Evolutionary conservation across 2,113 vertebrate genomes (phyloP).

Genomic region (Carollia perspicillata): DNA sequence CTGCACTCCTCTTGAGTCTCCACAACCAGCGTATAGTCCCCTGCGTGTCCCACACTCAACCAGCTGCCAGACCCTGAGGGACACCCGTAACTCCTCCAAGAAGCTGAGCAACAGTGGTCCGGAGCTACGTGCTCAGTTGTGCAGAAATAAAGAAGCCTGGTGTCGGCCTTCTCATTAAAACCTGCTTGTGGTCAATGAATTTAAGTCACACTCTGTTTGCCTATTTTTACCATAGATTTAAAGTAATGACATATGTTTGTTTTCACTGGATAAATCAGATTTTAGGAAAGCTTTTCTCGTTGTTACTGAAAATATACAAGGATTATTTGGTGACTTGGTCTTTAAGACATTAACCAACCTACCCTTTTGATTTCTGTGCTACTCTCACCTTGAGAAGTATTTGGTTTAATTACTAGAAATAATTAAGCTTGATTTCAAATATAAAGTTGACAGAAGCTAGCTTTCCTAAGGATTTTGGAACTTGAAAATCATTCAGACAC

Average conservation of each 20-base stretch:
- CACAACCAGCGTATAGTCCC: background rate
- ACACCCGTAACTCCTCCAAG: rapidly evolving
- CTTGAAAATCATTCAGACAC: background rate
- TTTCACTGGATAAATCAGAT: background rate
- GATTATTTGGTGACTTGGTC: background rate
- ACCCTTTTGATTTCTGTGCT: background rate
- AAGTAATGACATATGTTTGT: background rate
- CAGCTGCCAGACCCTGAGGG: background rate
- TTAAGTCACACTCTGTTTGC: background rate
- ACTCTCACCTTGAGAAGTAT: background rate
- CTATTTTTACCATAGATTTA: background rate
- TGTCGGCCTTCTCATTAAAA: background rate
- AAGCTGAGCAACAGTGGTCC: background rate
- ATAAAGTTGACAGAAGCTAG: background rate
- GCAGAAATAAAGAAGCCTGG: background rate
- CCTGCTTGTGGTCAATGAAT: background rate
- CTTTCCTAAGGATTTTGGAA: background rate
- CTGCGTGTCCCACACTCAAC: background rate
- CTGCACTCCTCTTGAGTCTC: rapidly evolving
- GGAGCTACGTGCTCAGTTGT: background rate
- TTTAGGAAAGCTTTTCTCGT: background rate
- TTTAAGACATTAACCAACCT: background rate
- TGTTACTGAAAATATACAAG: background rate
- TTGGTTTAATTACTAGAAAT: background rate
- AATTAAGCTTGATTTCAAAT: background rate